phyloP scores from a whole-genome alignment of 2,797 vertebrate genomes.

The Lacerta bilineata region DNA sequence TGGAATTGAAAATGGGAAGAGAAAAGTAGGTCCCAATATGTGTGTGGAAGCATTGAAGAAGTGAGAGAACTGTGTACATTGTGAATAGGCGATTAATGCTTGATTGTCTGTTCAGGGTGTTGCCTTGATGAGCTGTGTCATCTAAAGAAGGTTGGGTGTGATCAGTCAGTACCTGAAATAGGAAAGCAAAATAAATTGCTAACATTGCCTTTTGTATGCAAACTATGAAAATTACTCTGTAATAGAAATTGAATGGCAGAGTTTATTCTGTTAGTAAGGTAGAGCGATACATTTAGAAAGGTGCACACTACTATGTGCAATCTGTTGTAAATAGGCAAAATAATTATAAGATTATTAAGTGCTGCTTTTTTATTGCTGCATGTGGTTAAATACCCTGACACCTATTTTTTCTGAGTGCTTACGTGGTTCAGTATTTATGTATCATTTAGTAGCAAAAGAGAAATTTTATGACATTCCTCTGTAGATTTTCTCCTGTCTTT shows the following conservation, averaged over 20 bases:
- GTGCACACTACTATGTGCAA: not conserved
- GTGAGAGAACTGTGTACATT: not conserved
- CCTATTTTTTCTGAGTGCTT: not conserved
- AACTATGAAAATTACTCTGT: not conserved
- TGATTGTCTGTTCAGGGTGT: not conserved
- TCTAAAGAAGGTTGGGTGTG: not conserved
- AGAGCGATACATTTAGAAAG: not conserved
- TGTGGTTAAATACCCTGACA: not conserved
- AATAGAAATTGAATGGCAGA: not conserved
- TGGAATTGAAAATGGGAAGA: not conserved
- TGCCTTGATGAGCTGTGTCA: rapidly evolving
- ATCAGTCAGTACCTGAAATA: not conserved
- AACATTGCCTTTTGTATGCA: not conserved
- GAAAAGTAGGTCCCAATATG: not conserved
- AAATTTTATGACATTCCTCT: not conserved
- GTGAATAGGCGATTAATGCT: not conserved
- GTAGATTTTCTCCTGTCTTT: not conserved
- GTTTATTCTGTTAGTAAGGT: not conserved
- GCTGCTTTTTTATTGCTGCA: not conserved
- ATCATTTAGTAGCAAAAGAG: not conserved
- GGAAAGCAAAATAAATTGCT: not conserved
- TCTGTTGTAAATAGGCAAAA: not conserved
- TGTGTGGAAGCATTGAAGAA: slow-evolving; percentile 9
- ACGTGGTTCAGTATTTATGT: not conserved
- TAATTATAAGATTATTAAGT: not conserved